These are phyloP conservation scores for Hippopotamyrus pictus DNA, from an alignment of 2,797 vertebrate species.

Conservation along the genomic window DNA sequence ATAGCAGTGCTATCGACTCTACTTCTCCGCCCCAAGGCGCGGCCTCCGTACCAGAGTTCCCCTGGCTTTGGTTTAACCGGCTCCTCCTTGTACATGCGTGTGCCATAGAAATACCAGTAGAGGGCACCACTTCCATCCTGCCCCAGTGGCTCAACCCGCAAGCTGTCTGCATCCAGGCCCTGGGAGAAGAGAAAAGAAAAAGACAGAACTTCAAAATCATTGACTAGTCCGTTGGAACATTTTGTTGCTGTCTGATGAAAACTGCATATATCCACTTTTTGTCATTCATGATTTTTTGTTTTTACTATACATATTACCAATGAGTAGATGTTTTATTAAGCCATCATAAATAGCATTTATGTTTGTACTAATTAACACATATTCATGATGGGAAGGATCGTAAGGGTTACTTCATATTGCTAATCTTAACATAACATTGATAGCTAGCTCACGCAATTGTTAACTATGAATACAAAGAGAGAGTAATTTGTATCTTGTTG, in stretches of 20 bases:
- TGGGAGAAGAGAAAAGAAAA: constrained; percentile 36
- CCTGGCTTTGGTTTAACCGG: constrained; percentile 50
- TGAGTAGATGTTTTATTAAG: not conserved
- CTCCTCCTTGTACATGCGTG: constrained; percentile 93
- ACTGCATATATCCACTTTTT: not conserved
- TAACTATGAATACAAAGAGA: not conserved
- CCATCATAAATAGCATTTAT: not conserved
- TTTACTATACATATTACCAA: not conserved
- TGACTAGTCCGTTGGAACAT: not conserved
- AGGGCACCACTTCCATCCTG: constrained; percentile 86
- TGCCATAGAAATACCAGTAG: constrained; percentile 99
- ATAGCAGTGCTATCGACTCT: not conserved
- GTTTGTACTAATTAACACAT: not conserved
- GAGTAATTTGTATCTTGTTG: not conserved
- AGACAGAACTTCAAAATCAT: not conserved
- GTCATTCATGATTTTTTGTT: not conserved
- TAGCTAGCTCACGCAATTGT: not conserved
- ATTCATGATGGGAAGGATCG: not conserved
- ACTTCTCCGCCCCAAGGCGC: not conserved
- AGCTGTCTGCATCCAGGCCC: constrained; percentile 91
- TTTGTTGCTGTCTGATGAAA: not conserved
- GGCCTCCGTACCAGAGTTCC: constrained; percentile 59
- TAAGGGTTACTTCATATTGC: not conserved
- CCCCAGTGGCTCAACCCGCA: constrained; percentile 90
- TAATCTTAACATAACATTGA: not conserved